phyloP scores from a whole-genome alignment of 2,113 vertebrate genomes.

The Engystomops pustulosus region DNA sequence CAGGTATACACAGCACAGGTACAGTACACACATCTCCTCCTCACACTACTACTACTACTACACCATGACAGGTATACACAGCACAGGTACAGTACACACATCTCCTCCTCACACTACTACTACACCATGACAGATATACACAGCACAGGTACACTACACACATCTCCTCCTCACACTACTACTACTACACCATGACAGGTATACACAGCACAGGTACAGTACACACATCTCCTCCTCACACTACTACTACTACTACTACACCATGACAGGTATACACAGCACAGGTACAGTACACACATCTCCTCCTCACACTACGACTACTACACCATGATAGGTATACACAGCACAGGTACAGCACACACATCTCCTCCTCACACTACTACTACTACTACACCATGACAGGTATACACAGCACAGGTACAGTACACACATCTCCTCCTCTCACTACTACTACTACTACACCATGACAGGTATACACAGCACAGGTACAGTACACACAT shows the following conservation, averaged over 20 bases:
- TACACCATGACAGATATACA: too few species aligned
- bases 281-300: neutral
- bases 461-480: conserved; percentile 13
- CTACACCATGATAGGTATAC: too few species aligned
- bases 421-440: neutral
- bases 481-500: neutral
- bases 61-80: conserved; percentile 13
- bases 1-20: too few species aligned
- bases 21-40: neutral
- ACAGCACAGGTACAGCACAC: too few species aligned
- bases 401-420: too few species aligned
- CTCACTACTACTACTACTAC: neutral
- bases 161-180: too few species aligned
- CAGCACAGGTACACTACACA: too few species aligned
- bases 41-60: neutral
- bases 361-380: too few species aligned
- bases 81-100: neutral
- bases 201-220: too few species aligned
- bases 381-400: too few species aligned
- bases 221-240: neutral
- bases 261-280: conserved; percentile 5
- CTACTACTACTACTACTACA: conserved; percentile 6
- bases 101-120: neutral
- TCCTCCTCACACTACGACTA: neutral
- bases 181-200: too few species aligned